Conservation (phyloP, 2,797 vertebrate genomes). For the Neoniphon sammara region DNA sequence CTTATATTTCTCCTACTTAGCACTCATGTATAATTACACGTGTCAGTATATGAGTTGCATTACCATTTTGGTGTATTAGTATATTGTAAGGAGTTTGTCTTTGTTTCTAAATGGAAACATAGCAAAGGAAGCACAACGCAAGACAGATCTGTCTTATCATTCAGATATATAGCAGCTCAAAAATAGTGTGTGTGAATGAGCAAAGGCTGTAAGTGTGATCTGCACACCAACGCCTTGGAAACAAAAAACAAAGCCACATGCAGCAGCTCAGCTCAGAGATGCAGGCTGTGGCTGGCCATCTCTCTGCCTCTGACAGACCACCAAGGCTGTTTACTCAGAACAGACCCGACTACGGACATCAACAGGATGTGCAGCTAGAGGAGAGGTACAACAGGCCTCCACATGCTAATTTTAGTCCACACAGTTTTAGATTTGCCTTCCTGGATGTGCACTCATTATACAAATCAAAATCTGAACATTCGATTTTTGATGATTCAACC, state of each 20-base stretch:
- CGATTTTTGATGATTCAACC: too few species aligned
- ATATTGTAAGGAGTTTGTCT: too few species aligned
- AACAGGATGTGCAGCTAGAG: constrained; percentile 59
- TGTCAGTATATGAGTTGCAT: too few species aligned
- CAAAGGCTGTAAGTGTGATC: neutral
- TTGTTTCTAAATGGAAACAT: too few species aligned
- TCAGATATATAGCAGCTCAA: too few species aligned
- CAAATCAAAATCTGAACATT: too few species aligned
- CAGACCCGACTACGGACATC: constrained; percentile 1
- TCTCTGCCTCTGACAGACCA: constrained; percentile 40
- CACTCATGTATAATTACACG: too few species aligned
- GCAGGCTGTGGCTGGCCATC: constrained; percentile 1
- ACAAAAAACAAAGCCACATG: constrained; percentile 37
- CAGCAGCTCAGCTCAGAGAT: constrained; percentile 7
- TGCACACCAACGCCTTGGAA: constrained; percentile 2
- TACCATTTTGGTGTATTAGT: too few species aligned
- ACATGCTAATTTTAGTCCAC: constrained; percentile 30
- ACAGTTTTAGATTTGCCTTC: neutral
- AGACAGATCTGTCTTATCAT: too few species aligned
- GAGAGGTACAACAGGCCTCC: neutral
- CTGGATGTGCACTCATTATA: neutral
- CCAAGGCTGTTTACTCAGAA: constrained; percentile 48
- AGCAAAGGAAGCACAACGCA: too few species aligned
- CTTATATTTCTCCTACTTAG: too few species aligned
- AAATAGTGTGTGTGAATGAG: neutral